These are phyloP conservation scores for Scrobipalpa costella DNA, from an alignment of 2,888 invertebrate genomes.

Conservation along the genomic window DNA sequence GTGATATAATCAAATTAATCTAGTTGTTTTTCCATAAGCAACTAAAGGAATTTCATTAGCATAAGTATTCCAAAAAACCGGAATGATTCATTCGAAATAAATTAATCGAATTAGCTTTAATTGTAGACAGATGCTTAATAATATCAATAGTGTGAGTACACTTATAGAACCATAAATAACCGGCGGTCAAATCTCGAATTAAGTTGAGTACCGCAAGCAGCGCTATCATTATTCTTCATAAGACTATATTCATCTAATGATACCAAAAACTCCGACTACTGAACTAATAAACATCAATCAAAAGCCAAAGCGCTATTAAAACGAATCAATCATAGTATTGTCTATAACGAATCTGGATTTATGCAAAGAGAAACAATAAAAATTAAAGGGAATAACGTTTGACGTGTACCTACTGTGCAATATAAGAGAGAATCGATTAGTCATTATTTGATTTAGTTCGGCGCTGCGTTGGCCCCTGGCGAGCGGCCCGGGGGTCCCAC, in stretches of 20 bases:
- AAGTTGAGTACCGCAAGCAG: conserved; percentile 72
- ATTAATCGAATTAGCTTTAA: conserved; percentile 58
- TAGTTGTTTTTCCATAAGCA: not conserved
- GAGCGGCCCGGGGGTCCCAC: conserved; percentile 72
- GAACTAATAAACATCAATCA: conserved; percentile 81
- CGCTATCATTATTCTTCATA: conserved; percentile 77
- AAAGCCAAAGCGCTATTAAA: conserved; percentile 72
- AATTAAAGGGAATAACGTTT: conserved; percentile 78
- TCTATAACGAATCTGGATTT: conserved; percentile 76
- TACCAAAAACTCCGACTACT: conserved; percentile 78
- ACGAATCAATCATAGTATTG: conserved; percentile 76
- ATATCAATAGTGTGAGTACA: conserved; percentile 59
- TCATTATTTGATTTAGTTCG: conserved; percentile 82
- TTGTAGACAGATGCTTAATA: conserved; percentile 47
- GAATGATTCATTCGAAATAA: conserved; percentile 34
- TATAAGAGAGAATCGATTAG: conserved; percentile 79
- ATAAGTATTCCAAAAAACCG: conserved; percentile 36
- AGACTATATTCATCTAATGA: conserved; percentile 74
- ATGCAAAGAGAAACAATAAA: conserved; percentile 75
- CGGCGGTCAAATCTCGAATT: conserved; percentile 69
- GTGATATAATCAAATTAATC: not conserved
- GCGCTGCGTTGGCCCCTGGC: conserved; percentile 67
- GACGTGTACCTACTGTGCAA: conserved; percentile 82
- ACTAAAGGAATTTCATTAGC: conserved; percentile 25
- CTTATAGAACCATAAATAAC: conserved; percentile 66